These are phyloP conservation scores for Pygocentrus nattereri DNA, from an alignment of 2,797 vertebrate species.

Conservation along the genomic window DNA sequence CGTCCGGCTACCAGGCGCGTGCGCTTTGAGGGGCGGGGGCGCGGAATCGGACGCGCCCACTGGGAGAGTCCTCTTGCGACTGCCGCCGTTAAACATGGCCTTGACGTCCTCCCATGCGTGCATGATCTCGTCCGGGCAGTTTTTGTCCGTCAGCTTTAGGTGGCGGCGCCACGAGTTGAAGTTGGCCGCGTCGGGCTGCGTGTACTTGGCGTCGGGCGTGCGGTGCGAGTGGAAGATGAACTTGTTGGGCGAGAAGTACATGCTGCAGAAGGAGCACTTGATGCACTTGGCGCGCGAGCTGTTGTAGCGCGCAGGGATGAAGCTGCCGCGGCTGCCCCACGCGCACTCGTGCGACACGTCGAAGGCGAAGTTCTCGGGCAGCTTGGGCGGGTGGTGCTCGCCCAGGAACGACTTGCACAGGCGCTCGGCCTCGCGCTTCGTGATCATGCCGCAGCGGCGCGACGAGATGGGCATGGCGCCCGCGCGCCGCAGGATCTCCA, in stretches of 20 bases:
- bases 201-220: conserved; percentile 92
- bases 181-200: conserved; percentile 91
- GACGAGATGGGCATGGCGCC: conserved; percentile 94
- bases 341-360: conserved; percentile 92
- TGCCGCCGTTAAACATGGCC: conserved; percentile 98
- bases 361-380: conserved; percentile 93
- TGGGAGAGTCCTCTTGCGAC: conserved; percentile 93
- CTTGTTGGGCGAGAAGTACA: conserved; percentile 95
- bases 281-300: conserved; percentile 94
- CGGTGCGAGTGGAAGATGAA: conserved; percentile 95
- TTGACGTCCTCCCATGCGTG: conserved; percentile 98
- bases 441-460: conserved; percentile 93
- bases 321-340: conserved; percentile 90
- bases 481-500: conserved; percentile 90
- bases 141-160: conserved; percentile 87
- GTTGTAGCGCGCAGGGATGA: conserved; percentile 92
- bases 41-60: conserved; percentile 69
- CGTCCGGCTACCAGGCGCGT: conserved; percentile 62
- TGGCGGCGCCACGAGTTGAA: conserved; percentile 94
- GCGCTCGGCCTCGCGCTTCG: conserved; percentile 91
- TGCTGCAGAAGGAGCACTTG: conserved; percentile 92
- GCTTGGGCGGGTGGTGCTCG: conserved; percentile 88
- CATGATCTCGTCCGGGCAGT: conserved; percentile 80
- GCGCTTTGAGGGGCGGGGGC: conserved; percentile 69
- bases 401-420: conserved; percentile 92